Base-by-base conservation (phyloP, 1,140 invertebrate species). In the Brachionus angularis region DNA sequence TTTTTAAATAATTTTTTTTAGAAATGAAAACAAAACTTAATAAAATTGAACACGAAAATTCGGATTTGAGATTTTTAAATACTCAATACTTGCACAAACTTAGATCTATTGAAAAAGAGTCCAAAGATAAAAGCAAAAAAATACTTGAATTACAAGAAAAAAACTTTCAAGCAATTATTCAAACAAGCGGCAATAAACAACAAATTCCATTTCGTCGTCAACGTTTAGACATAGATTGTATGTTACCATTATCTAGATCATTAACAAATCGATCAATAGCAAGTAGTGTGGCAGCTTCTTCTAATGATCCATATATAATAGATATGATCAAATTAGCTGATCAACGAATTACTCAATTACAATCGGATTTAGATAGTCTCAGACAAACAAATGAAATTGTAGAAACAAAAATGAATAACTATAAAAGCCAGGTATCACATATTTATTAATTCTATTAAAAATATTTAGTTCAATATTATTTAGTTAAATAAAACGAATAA, bases 121-220 rank as follows among this genome's bases (percentile, higher is more conserved):
- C 84, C 2, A 79, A 83, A 8, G 83, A 84, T 36, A 86, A 86
- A 70, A 82, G 81, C 1, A 84, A 84, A 71, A 80, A 81, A 72
- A 85, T 86, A 74, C 77, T 85, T 2, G 81, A 85, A 55, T 76
- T 86, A 16, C 83, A 85, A 71, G 84, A 85, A 64, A 86, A 85
- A 77, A 85, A 84, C 73, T 81, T 82, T 42, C 84, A 85, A 73
- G 84, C 80, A 58, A 78, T 81, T 44, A 79, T 82, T 8, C 79
- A 80, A 49, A 81, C 79, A 12, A 79, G 78, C 74, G 79, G 79
- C n/a, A 79, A 75, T 72, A 80, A 80, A 74, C 80, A 81, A 72
- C 76, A 67, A 8, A 79, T 81, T 71, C 79, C 80, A 21, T 82
- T 81, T 72, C 73, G 80, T 27, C 74, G 80, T 18, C 80, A 82